phyloP scores from a whole-genome alignment of 2,113 vertebrate species.

The Myiozetetes cayanensis region DNA sequence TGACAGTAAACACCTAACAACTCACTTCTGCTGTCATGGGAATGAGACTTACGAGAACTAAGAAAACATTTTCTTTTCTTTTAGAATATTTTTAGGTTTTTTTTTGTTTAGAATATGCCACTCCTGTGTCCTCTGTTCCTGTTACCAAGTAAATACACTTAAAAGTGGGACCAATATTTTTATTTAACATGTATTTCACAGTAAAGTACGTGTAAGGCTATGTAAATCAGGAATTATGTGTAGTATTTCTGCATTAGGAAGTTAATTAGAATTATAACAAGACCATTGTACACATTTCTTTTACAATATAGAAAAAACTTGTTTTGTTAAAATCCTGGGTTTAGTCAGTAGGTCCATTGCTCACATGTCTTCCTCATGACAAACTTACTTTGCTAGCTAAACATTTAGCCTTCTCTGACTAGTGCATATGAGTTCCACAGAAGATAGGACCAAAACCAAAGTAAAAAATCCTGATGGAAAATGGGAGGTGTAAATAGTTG shows the following conservation, averaged over 20 bases:
- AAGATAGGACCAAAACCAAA: slow-evolving; percentile 5
- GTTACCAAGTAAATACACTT: neutral
- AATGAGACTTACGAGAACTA: neutral
- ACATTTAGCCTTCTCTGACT: neutral
- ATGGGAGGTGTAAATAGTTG: neutral
- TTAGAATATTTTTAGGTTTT: neutral
- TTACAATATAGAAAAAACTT: neutral
- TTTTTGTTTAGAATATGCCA: slow-evolving; percentile 28
- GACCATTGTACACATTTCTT: neutral
- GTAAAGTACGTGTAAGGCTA: neutral
- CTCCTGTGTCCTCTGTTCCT: neutral
- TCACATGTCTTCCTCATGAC: neutral
- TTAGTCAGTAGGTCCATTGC: neutral
- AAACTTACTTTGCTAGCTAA: neutral
- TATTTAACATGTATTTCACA: neutral
- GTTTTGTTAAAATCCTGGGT: neutral
- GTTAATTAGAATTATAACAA: neutral
- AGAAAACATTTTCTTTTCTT: neutral
- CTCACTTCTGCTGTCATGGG: neutral
- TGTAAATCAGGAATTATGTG: neutral
- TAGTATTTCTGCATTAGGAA: neutral
- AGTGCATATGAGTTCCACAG: neutral
- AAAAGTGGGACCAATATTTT: neutral
- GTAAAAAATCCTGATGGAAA: neutral
- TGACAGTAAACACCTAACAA: neutral